Evolutionary conservation across 2,113 vertebrate species (phyloP), one percentile per base, ranked within the genome.

Genomic region (Archocentrus centrarchus): DNA sequence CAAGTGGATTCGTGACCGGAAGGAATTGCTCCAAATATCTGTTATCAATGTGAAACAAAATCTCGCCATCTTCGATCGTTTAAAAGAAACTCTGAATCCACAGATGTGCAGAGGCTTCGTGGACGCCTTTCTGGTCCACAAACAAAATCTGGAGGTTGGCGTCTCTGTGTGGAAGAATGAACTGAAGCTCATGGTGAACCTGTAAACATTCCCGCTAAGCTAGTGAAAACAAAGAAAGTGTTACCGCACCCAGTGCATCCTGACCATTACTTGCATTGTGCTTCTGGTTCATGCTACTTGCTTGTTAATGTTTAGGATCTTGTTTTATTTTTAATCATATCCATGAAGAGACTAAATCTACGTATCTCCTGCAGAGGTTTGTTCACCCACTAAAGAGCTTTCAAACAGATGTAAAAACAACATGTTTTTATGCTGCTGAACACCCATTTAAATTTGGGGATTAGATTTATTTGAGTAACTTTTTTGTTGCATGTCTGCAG

Each of bases 51-150:
- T 1, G 8, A 44, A 84, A 5, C 75, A 88, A 37, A 86, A 85
- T 61, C 1, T 14, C 0, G 1, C 14, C n/a, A 7, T 90, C 8
- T 68, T 88, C 22, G 50, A 18, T 3, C 15, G 3, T 6, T 20
- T 91, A 59, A 91, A 83, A 18, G 76, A 91, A 41, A 94, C 14
- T 3, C 80, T 93, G 20, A 84, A 88, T 32, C 88, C 92, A 1
- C 50, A 91, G 32, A 88, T 68, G 82, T 87, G 92, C 86, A 59
- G 91, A 85, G 82, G 89, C 4, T 80, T 91, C 4, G 86, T 91
- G 59, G 90, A 94, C 0, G 24, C 88, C 6, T 93, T 92, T 39
- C 66, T 93, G 27, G 44, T 80, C 44, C 22, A 2, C 1, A 66
- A 84, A 27, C n/a, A 87, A 50, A 70, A 27, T 4, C 75, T 85